Base-by-base conservation (phyloP, 2,797 vertebrate genomes). In the Eremophila alpestris region DNA sequence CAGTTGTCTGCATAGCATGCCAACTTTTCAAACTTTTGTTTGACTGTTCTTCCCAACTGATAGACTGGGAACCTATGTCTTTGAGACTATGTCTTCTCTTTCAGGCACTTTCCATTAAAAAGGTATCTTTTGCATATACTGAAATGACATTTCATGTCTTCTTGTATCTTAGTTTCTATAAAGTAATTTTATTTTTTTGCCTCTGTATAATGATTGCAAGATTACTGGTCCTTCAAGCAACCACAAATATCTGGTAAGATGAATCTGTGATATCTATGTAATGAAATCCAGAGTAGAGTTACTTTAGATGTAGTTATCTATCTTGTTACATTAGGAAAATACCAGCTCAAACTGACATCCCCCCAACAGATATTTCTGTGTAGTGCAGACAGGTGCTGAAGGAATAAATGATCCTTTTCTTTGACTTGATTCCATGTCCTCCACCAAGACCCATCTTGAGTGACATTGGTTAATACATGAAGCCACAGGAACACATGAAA, bases 1-100 rank as follows among this genome's bases (percentile, higher is more conserved):
- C 13, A n/a, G 29, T 3, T 51, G 4, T n/a, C 48, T 82, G 48
- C 5, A 4, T 4, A 52, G 15, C 0, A 0, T 20, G 48, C 17
- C 46, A 87, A 3, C 10, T 76, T 89, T 60, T 18, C 26, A 86
- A 51, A 41, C 9, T 51, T 89, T 34, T 63, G 22, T 48, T 67
- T 77, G 51, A 32, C 8, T 13, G 3, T 34, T 83, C 32, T 81
- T 60, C 7, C 13, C 13, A 30, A 4, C 3, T 20, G 14, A 21
- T 29, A 65, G 19, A 38, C 4, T 8, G 2, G 32, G 6, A 84
- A 73, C 3, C 1, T 32, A 7, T 23, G 14, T 71, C 34, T 75
- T 63, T 58, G 43, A 82, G 23, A 24, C 6, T 14, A 3, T 68
- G 63, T 65, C 15, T 65, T 45, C 54, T 52, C 7, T 83, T 71